These are phyloP conservation scores for Sphyrna mokarran DNA, from an alignment of 2,113 vertebrate genomes.

Conservation along the genomic window DNA sequence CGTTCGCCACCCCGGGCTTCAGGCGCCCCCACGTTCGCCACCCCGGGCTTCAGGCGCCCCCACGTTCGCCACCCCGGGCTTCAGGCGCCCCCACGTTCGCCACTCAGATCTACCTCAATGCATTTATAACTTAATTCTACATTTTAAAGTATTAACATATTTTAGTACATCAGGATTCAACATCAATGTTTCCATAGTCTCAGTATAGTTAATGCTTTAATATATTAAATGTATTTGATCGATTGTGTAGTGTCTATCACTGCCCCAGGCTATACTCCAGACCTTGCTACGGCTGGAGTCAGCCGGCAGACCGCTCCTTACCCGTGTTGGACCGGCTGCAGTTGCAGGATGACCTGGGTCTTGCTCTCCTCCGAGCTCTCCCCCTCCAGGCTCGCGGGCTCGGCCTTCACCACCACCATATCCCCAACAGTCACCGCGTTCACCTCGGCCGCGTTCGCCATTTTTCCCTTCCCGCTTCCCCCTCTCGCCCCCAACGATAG, in stretches of 20 bases:
- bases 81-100: no score
- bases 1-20: no score
- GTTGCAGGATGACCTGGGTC: conserved; percentile 78
- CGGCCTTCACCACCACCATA: conserved; percentile 72
- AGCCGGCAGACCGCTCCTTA: conserved; percentile 48
- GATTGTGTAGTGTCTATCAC: neutral
- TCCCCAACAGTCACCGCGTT: conserved; percentile 79
- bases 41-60: no score
- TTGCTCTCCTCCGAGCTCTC: conserved; percentile 76
- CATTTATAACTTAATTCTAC: neutral
- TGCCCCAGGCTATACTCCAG: neutral
- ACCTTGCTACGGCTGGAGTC: neutral
- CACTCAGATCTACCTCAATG: no score
- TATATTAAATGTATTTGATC: neutral
- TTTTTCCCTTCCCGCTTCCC: conserved; percentile 40
- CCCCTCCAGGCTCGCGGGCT: conserved; percentile 58
- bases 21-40: no score
- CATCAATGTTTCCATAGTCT: no score
- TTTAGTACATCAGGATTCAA: neutral
- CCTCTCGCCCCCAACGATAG: neutral
- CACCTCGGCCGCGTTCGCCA: conserved; percentile 73
- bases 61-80: no score
- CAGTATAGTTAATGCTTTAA: neutral
- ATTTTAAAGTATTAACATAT: no score
- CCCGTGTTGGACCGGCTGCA: conserved; percentile 81